Conservation (phyloP, 2,888 invertebrate genomes). For the Pherbina coryleti region DNA sequence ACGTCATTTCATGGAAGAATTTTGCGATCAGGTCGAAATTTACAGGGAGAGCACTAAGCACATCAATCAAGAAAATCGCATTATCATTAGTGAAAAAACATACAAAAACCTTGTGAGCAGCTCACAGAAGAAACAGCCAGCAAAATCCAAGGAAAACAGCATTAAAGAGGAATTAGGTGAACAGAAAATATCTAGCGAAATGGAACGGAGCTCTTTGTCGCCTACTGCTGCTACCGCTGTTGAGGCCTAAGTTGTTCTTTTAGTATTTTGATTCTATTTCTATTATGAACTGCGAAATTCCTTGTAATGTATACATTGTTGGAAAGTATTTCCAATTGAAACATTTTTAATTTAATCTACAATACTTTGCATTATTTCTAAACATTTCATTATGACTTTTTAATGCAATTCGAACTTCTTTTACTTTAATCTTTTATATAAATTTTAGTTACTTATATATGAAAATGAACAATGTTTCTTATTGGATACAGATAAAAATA, state of each 20-base stretch:
- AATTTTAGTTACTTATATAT: not conserved
- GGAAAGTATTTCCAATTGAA: too few relatives aligned
- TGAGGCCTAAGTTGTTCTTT: constrained; percentile 5
- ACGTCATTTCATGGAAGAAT: constrained; percentile 79
- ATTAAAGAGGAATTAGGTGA: constrained; percentile 39
- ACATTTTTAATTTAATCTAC: too few relatives aligned
- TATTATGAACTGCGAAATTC: constrained; percentile 11
- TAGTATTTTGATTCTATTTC: not conserved
- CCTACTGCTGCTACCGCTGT: constrained; percentile 21
- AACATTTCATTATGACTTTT: not conserved
- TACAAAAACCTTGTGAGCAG: constrained; percentile 56
- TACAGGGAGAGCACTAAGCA: constrained; percentile 78
- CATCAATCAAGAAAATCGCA: constrained; percentile 68
- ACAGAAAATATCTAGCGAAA: constrained; percentile 35
- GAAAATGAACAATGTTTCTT: too few relatives aligned
- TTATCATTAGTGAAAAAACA: constrained; percentile 59
- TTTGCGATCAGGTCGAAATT: constrained; percentile 76
- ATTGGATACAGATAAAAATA: too few relatives aligned
- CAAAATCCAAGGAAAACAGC: constrained; percentile 37
- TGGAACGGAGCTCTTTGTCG: constrained; percentile 27
- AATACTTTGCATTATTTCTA: not conserved
- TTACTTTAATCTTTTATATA: not conserved
- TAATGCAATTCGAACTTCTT: not conserved
- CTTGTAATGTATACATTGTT: constrained; percentile 13
- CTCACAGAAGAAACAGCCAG: constrained; percentile 35